These are phyloP conservation scores for Pempheris klunzingeri DNA, from an alignment of 2,797 vertebrate genomes.

Conservation along the genomic window DNA sequence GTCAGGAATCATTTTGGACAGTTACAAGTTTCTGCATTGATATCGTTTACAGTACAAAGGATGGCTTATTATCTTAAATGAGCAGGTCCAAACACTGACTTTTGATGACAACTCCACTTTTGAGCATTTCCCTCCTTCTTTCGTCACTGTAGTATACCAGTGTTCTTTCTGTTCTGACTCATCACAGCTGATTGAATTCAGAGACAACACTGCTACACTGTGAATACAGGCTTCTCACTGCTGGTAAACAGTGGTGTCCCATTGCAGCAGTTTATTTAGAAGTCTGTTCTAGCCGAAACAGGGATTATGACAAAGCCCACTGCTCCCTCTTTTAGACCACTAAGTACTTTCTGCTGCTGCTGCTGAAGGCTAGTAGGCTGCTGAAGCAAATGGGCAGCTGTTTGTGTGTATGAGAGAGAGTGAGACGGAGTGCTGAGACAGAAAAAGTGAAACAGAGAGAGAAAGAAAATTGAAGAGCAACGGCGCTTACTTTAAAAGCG, in stretches of 20 bases:
- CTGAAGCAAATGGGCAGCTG: conserved; percentile 65
- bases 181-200: conserved; percentile 50
- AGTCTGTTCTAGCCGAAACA: conserved; percentile 74
- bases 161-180: conserved; percentile 35
- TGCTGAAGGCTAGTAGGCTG: conserved; percentile 39
- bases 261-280: conserved; percentile 76
- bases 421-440: background rate
- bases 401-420: conserved; percentile 17
- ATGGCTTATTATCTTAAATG: background rate
- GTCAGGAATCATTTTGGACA: background rate
- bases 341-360: conserved; percentile 76
- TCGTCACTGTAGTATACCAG: background rate
- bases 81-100: background rate
- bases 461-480: conserved; percentile 18
- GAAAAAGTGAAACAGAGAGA: background rate
- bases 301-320: conserved; percentile 74
- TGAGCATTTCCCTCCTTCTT: background rate
- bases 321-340: conserved; percentile 76
- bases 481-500: conserved; percentile 5
- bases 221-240: conserved; percentile 42
- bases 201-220: conserved; percentile 47
- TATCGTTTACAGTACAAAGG: background rate
- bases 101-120: background rate
- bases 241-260: conserved; percentile 79
- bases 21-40: conserved; percentile 1